These are phyloP conservation scores for Clarias platycephalus DNA, from an alignment of 2,797 vertebrate species.

Conservation along the genomic window DNA sequence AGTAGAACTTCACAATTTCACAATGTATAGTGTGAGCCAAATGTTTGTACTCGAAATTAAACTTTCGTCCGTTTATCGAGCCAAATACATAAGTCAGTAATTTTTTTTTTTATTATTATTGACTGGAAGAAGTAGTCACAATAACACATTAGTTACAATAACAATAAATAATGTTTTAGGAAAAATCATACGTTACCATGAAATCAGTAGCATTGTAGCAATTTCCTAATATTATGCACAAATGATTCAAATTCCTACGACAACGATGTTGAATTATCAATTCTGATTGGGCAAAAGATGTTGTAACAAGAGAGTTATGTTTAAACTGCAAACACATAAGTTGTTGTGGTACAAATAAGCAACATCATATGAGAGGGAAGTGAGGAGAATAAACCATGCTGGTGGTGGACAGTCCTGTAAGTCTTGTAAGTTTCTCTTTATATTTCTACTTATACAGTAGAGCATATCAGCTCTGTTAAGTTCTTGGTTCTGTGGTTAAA, in stretches of 20 bases:
- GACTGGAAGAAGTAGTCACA: not conserved
- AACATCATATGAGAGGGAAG: too few species aligned
- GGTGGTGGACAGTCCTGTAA: too few species aligned
- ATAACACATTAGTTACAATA: not conserved
- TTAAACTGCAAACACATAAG: too few species aligned
- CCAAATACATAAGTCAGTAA: constrained; percentile 1
- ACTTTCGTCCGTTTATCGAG: not conserved
- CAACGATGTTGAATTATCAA: not conserved
- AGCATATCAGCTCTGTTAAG: too few species aligned
- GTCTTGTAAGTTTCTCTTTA: too few species aligned
- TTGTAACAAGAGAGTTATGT: too few species aligned
- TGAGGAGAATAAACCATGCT: too few species aligned
- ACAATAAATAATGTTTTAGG: not conserved
- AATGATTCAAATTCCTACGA: not conserved
- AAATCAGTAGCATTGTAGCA: not conserved
- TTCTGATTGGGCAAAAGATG: not conserved
- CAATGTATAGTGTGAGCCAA: not conserved
- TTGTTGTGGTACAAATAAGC: too few species aligned
- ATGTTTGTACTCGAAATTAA: not conserved
- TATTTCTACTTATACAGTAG: too few species aligned
- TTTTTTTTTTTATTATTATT: not conserved
- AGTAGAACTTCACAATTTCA: not conserved
- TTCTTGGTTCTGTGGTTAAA: too few species aligned
- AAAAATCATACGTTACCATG: not conserved
- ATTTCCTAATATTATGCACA: not conserved